phyloP scores from a whole-genome alignment of 2,797 vertebrate species.

The Phalanger gymnotis region DNA sequence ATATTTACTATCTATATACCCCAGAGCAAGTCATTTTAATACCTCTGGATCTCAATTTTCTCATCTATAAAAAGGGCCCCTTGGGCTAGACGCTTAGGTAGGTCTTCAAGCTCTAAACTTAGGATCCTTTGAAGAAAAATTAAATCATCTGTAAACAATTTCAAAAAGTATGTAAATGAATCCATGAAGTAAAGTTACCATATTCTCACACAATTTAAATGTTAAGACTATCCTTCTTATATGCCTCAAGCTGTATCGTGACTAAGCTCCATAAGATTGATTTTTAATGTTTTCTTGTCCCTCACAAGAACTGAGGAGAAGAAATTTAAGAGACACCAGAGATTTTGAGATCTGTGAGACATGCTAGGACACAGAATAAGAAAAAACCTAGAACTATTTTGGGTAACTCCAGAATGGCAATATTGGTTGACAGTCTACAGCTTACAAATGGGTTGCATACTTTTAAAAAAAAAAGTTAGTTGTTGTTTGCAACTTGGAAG shows the following conservation, averaged over 20 bases:
- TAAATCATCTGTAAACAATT: background rate
- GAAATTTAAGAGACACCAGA: background rate
- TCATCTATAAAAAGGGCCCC: background rate
- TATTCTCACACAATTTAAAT: background rate
- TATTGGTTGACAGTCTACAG: background rate
- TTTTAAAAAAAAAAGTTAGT: background rate
- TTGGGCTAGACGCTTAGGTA: background rate
- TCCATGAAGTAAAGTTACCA: background rate
- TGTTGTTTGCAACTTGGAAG: background rate
- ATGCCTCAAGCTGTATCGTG: background rate
- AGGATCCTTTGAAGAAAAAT: background rate
- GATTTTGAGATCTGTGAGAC: background rate
- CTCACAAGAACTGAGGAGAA: background rate
- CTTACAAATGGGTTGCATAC: background rate
- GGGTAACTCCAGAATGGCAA: background rate
- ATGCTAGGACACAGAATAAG: background rate
- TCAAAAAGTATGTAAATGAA: background rate
- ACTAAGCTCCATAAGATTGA: background rate
- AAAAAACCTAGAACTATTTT: background rate
- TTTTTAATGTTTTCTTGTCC: background rate
- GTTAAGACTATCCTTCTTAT: background rate
- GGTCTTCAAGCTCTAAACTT: background rate
- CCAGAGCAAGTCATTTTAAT: background rate
- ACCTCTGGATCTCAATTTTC: background rate
- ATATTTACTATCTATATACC: background rate